Evolutionary conservation across 2,888 invertebrate genomes (phyloP), one percentile per base, ranked within the genome.

Genomic region (Athalia circularis): DNA sequence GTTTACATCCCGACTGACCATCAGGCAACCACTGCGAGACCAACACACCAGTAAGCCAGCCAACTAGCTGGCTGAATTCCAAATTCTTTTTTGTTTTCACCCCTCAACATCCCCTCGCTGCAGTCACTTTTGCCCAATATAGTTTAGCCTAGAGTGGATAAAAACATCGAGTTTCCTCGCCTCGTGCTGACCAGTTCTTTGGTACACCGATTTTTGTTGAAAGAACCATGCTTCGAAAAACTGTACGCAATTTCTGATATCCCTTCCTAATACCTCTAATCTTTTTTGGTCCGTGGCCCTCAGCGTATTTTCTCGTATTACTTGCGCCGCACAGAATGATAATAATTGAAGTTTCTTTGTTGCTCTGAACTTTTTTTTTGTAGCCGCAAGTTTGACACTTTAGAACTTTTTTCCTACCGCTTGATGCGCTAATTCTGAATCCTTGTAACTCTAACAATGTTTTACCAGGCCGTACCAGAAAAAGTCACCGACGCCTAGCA

Each of bases 401-500:
- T 13, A 47, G 5, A 67, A 47, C 8, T 67, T 29, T 50, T 48
- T 11, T 11, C 50, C 1, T 52, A 29, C 29, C 29, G 29, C 5
- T 6, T 67, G 15, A 67, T 50, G 29, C 0, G 9, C 11, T 52
- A 3, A 7, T 5, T 6, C n/a, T 54, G 29, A 11, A 29, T 29
- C 29, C 29, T 29, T 68, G 5, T 43, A 0, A 68, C 5, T n/a
- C 43, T 68, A 0, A 59, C 52, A 47, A 47, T 62, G 29, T 45
- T 61, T 82, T 85, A 83, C 13, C 86, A 90, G 90, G 85, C 86
- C 86, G 81, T 89, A 88, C 81, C 90, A 90, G 82, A 90, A 90
- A 85, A 91, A 90, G 86, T 90, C 91, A 82, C 90, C 91, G 80
- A 87, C 89, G 80, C 88, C 88, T 65, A 88, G 87, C 81, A 82